These are phyloP conservation scores for Diloba caeruleocephala DNA, from an alignment of 2,888 invertebrate genomes.

Conservation along the genomic window DNA sequence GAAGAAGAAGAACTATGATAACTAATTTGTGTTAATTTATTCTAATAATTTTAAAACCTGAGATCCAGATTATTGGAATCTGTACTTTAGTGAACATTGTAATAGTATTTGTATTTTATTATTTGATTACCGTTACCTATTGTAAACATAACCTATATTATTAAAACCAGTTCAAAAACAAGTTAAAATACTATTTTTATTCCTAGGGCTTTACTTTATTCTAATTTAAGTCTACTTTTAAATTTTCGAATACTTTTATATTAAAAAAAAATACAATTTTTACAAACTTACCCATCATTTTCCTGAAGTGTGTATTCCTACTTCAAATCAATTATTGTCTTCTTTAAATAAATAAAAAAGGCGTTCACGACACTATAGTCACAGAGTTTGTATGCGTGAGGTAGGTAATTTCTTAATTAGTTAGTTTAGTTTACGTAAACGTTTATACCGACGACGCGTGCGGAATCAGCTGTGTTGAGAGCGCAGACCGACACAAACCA, in stretches of 20 bases:
- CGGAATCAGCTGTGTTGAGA: conserved; percentile 71
- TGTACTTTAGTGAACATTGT: neutral
- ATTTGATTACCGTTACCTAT: neutral
- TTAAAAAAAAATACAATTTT: conserved; percentile 1
- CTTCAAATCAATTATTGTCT: conserved; percentile 52
- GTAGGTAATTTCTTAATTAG: conserved; percentile 59
- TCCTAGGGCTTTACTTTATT: too few relatives aligned
- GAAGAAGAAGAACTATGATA: too few relatives aligned
- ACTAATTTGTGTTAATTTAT: too few relatives aligned
- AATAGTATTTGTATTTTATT: neutral
- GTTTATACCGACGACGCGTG: conserved; percentile 76
- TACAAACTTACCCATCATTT: conserved; percentile 73
- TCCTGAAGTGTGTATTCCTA: conserved; percentile 57
- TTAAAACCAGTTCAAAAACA: neutral
- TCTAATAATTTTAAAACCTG: too few relatives aligned
- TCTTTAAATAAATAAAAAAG: conserved; percentile 37
- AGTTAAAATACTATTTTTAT: too few relatives aligned
- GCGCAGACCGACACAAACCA: conserved; percentile 61
- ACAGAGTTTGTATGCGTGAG: conserved; percentile 59
- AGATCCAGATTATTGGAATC: too few relatives aligned
- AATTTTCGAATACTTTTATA: neutral
- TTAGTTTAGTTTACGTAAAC: conserved; percentile 54
- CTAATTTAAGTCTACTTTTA: neutral
- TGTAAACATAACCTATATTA: conserved; percentile 54
- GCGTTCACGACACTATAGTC: conserved; percentile 64